Base-by-base conservation (phyloP, 2,888 invertebrate species). In the Andrena flavipes region DNA sequence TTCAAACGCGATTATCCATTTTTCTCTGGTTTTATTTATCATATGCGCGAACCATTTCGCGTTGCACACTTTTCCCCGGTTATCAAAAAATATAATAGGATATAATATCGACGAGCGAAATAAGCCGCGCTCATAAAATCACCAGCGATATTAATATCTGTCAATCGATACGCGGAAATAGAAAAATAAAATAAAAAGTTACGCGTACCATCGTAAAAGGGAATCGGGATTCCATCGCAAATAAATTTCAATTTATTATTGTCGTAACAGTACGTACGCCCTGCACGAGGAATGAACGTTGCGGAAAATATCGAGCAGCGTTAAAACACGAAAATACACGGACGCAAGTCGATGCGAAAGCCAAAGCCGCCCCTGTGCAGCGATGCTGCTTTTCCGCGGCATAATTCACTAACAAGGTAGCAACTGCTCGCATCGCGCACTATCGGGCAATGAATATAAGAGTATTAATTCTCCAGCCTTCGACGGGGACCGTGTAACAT, bases 131-230 rank as follows among this genome's bases (percentile, higher is more conserved):
- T 16, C 54, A 64, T 60, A 42, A 42, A 42, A 42, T 42, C 42
- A 42, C 42, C 65, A 60, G 16, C 70, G 51, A 68, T 82, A 75
- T 68, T 76, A 80, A 82, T 73, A 78, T 63, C 35, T 13, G 75
- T 42, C 63, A 26, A 48, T 79, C 65, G 81, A 71, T 69, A 48
- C 33, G 30, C 26, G 62, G 65, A 30, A 8, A 63, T 33, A 20
- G 20, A 54, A 26, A 42, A 63, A 49, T 6, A n/a, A n/a, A 26
- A 33, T 42, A 30, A 54, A 49, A 65, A 63, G 23, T n/a, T 29
- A 16, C 70, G 23, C 6, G 26, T 26, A 48, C 1, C 77, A 16
- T 6, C 20, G 26, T n/a, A 68, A 60, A 56, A 76, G 29, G 20
- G 62, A 42, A 33, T 48, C 54, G 29, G 23, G 51, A 33, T 68